These are phyloP conservation scores for Cyaniris semiargus DNA, from an alignment of 2,888 invertebrate genomes.

Conservation along the genomic window DNA sequence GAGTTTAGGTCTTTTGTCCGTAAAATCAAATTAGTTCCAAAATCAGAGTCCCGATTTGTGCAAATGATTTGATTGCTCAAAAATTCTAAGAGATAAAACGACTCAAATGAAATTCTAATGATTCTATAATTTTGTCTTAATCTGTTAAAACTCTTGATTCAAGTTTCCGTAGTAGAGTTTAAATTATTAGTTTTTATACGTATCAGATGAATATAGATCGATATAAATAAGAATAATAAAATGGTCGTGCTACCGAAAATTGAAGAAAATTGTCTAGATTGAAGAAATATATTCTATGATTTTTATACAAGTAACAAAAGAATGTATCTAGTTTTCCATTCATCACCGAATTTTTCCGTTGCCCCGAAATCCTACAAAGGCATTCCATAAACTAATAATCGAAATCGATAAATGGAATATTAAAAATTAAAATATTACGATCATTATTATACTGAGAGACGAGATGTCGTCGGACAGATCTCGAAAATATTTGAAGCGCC, in stretches of 20 bases:
- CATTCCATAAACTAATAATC: not conserved
- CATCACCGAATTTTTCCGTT: not conserved
- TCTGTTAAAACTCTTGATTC: too few species aligned
- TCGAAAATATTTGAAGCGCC: not conserved
- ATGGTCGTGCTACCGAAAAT: too few species aligned
- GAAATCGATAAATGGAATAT: not conserved
- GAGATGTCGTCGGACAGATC: not conserved
- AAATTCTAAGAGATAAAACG: not conserved
- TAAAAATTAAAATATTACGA: conserved; percentile 15
- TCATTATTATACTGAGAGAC: not conserved
- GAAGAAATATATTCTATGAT: too few species aligned
- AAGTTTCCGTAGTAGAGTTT: too few species aligned
- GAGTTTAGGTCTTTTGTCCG: not conserved
- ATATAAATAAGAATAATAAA: not conserved
- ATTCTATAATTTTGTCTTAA: too few species aligned
- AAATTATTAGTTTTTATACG: too few species aligned
- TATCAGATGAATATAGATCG: not conserved
- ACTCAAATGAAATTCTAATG: too few species aligned
- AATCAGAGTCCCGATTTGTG: not conserved
- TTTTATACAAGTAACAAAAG: too few species aligned
- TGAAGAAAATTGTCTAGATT: too few species aligned
- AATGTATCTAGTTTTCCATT: not conserved
- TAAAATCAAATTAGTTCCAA: conserved; percentile 6
- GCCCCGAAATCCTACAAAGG: not conserved
- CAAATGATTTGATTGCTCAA: not conserved